A percentile compares a stretch with the other conserved stretches of the same genome.
These are phyloP conservation scores for Brachionus rotundiformis DNA, from an alignment of 1,140 invertebrate genomes.

Conservation along the genomic window DNA sequence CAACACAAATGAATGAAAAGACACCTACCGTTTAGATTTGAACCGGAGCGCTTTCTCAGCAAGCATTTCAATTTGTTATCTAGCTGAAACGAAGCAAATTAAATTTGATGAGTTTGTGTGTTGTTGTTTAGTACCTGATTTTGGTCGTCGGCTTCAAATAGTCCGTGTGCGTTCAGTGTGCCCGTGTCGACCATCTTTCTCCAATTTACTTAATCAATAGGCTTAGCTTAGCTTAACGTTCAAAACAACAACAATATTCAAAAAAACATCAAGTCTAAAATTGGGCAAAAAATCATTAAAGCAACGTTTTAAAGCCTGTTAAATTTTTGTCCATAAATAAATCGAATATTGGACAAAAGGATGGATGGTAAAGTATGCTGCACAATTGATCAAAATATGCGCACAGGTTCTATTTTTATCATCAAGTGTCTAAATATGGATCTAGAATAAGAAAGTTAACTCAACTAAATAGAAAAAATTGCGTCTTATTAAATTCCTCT, in stretches of 20 bases:
- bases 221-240: background rate
- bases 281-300: background rate
- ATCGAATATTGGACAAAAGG: background rate
- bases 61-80: conserved; percentile 39
- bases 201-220: background rate
- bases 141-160: background rate
- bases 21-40: conserved; percentile 18
- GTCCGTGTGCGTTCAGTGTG: background rate
- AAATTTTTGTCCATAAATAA: background rate
- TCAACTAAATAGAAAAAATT: background rate
- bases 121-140: background rate
- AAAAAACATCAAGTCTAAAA: conserved; percentile 12
- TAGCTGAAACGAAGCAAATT: conserved; percentile 14
- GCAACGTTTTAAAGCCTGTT: too few relatives aligned
- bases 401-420: background rate
- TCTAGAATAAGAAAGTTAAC: background rate
- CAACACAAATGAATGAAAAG: too few relatives aligned
- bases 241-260: background rate
- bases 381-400: conserved; percentile 5
- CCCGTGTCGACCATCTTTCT: background rate
- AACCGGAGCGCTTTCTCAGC: conserved; percentile 1
- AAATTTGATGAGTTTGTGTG: background rate
- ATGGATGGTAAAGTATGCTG: background rate
- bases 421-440: background rate
- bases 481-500: background rate